These are phyloP conservation scores for Platyura marginata DNA, from an alignment of 1,140 invertebrate species.

Conservation along the genomic window DNA sequence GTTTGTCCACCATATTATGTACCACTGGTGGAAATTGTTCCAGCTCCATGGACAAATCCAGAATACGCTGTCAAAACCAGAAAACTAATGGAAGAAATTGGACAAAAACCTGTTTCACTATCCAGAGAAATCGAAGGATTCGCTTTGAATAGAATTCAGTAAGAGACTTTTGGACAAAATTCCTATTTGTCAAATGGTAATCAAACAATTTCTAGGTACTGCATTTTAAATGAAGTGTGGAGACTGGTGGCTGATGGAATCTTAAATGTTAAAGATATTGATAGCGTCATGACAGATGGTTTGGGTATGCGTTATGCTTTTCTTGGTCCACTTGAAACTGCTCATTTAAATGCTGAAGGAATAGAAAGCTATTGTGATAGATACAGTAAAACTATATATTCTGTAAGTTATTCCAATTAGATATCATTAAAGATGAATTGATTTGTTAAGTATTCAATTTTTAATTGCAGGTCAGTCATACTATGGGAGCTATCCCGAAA, in stretches of 20 bases:
- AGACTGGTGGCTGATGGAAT: slow-evolving; percentile 68
- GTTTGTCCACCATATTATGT: slow-evolving; percentile 95
- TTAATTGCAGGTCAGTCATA: slow-evolving; percentile 19
- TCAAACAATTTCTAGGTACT: slow-evolving; percentile 42
- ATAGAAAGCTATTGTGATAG: slow-evolving; percentile 32
- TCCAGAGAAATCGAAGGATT: slow-evolving; percentile 81
- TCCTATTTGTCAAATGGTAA: background rate
- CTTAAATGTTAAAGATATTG: slow-evolving; percentile 72
- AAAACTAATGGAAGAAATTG: slow-evolving; percentile 69
- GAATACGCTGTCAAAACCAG: slow-evolving; percentile 34
- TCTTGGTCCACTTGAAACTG: slow-evolving; percentile 81
- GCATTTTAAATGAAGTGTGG: slow-evolving; percentile 86
- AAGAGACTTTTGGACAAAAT: slow-evolving; percentile 15
- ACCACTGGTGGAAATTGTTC: slow-evolving; percentile 84
- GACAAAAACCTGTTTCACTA: slow-evolving; percentile 74
- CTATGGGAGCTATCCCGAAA: slow-evolving; percentile 53
- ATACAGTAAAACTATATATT: slow-evolving; percentile 63
- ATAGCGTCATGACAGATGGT: slow-evolving; percentile 86
- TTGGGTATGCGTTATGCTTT: slow-evolving; percentile 91
- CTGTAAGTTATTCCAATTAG: slow-evolving; percentile 37
- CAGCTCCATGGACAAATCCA: slow-evolving; percentile 71
- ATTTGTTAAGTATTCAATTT: background rate
- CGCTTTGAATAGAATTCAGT: slow-evolving; percentile 85
- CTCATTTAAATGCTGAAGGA: slow-evolving; percentile 89
- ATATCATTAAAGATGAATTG: no score